These are phyloP conservation scores for Trichacis sp. DNA, from an alignment of 2,888 invertebrate genomes.

Conservation along the genomic window DNA sequence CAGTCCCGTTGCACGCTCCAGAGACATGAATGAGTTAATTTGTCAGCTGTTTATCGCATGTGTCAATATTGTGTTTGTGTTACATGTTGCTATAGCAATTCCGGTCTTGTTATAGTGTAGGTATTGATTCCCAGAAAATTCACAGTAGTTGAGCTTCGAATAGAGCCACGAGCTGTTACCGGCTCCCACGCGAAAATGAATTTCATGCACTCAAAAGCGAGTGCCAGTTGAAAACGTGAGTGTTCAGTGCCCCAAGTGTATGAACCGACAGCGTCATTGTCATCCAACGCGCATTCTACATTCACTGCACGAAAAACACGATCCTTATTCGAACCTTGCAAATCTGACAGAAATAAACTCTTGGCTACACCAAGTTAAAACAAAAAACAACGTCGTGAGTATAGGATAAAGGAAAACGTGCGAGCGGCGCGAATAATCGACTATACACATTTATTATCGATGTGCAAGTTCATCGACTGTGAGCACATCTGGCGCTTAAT, in stretches of 20 bases:
- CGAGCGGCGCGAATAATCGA: not conserved
- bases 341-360: too few species aligned
- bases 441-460: constrained; percentile 4
- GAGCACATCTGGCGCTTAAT: constrained; percentile 41
- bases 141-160: constrained; percentile 29
- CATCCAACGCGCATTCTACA: too few species aligned
- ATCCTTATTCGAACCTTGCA: too few species aligned
- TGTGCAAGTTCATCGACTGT: constrained; percentile 35
- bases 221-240: constrained; percentile 13
- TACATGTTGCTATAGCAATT: constrained; percentile 63
- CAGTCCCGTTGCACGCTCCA: not conserved
- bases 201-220: constrained; percentile 22
- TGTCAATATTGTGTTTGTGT: constrained; percentile 56
- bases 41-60: constrained; percentile 34
- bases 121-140: constrained; percentile 44
- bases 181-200: constrained; percentile 18
- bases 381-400: constrained; percentile 1
- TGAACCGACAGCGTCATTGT: constrained; percentile 10
- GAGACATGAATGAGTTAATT: constrained; percentile 4
- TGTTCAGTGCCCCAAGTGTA: constrained; percentile 20
- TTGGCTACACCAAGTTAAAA: too few species aligned
- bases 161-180: constrained; percentile 25
- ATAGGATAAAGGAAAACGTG: constrained; percentile 7
- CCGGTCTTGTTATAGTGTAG: constrained; percentile 37
- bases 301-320: too few species aligned